A percentile compares a stretch with the other conserved stretches of the same genome.
Conservation (phyloP, 2,888 invertebrate genomes). For the Antheraea yamamai region DNA sequence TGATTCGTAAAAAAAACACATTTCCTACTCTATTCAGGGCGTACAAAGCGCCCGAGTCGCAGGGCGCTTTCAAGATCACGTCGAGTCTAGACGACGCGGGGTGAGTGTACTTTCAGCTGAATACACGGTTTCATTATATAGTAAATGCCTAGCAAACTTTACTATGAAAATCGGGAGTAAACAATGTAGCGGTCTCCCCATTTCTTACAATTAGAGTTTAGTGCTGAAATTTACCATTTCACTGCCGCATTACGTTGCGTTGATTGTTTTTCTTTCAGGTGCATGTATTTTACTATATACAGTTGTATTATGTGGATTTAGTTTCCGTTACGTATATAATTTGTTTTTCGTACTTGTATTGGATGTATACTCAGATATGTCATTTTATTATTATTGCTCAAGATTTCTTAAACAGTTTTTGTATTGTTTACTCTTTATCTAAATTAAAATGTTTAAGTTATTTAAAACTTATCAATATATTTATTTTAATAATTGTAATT, state of each 20-base stretch:
- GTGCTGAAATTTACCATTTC: background rate
- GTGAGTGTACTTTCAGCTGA: conserved; percentile 45
- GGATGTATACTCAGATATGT: background rate
- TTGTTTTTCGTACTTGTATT: background rate
- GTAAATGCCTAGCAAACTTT: conserved; percentile 5
- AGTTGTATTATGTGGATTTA: background rate
- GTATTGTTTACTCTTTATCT: background rate
- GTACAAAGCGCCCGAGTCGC: conserved; percentile 31
- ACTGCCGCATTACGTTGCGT: background rate
- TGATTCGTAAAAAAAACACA: conserved; percentile 33
- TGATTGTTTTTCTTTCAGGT: background rate
- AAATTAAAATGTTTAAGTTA: no score
- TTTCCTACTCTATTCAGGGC: conserved; percentile 33
- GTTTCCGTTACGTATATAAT: background rate
- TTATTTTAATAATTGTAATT: no score
- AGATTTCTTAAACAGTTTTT: background rate
- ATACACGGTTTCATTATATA: conserved; percentile 32
- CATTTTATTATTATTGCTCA: background rate
- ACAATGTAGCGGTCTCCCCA: background rate
- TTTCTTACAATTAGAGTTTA: background rate
- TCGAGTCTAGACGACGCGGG: conserved; percentile 54
- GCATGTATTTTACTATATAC: background rate
- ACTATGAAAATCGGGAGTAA: background rate
- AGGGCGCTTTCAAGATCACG: conserved; percentile 46
- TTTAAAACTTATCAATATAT: no score